Percentiles rank a stretch among this genome's conserved stretches.
Conservation (phyloP, 2,888 invertebrate species). For the Leptogaster cylindrica region DNA sequence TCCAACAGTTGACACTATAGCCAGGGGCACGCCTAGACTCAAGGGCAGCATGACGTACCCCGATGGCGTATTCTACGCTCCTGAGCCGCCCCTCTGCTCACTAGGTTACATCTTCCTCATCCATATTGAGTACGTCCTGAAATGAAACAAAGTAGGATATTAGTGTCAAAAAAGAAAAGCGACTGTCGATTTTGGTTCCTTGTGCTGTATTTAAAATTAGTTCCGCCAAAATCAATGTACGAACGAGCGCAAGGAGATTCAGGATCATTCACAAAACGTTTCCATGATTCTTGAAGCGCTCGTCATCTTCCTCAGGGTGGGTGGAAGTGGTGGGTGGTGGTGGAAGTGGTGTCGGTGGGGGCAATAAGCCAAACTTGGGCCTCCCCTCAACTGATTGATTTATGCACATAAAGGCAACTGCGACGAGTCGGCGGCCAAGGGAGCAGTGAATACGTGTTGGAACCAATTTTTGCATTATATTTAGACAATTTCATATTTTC, state of each 20-base stretch:
- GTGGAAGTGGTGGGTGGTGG: no score
- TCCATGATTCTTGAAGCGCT: neutral
- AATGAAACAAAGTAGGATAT: slow-evolving; percentile 19
- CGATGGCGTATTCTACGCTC: slow-evolving; percentile 13
- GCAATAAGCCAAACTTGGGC: neutral
- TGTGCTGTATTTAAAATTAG: neutral
- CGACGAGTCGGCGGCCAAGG: neutral
- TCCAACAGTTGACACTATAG: slow-evolving; percentile 73
- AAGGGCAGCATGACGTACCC: slow-evolving; percentile 69
- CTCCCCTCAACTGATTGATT: neutral
- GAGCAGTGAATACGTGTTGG: slow-evolving; percentile 15
- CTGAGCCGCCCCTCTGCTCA: slow-evolving; percentile 24
- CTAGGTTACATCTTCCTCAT: slow-evolving; percentile 25
- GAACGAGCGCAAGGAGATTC: slow-evolving; percentile 2
- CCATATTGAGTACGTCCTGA: slow-evolving; percentile 8
- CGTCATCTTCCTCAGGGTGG: neutral
- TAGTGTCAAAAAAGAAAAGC: slow-evolving; percentile 10
- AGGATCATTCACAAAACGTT: slow-evolving; percentile 11
- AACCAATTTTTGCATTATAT: slow-evolving; percentile 23
- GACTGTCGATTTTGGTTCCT: neutral
- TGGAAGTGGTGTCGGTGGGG: no score
- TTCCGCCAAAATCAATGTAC: slow-evolving; percentile 9
- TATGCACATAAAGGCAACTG: neutral
- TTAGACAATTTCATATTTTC: slow-evolving; percentile 14
- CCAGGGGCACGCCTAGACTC: slow-evolving; percentile 72